Percentiles rank a stretch among this genome's conserved stretches.
Conservation (phyloP, 2,113 vertebrate genomes). For the Syngnathus scovelli region DNA sequence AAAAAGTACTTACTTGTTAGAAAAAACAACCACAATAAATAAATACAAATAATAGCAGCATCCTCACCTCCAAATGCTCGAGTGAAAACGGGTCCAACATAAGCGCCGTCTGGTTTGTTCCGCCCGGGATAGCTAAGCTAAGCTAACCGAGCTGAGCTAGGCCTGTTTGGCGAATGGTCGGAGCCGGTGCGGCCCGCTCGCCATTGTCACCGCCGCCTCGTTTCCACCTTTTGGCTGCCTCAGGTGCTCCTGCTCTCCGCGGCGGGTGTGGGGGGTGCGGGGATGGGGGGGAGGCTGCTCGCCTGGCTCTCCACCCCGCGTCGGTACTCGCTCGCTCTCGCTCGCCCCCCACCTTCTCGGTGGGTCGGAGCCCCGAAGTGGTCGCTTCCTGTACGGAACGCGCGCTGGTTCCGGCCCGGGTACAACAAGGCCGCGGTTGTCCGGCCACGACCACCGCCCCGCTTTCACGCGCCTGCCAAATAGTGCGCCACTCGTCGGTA, state of each 20-base stretch:
- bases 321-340: conserved; percentile 41
- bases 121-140: conserved; percentile 51
- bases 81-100: neutral
- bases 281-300: conserved; percentile 29
- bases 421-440: conserved; percentile 36
- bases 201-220: conserved; percentile 36
- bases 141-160: conserved; percentile 37
- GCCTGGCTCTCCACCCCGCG: conserved; percentile 54
- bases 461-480: conserved; percentile 11
- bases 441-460: conserved; percentile 8
- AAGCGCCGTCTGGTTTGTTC: conserved; percentile 49
- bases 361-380: conserved; percentile 63
- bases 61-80: conserved; percentile 32
- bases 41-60: neutral
- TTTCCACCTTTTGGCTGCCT: conserved; percentile 1
- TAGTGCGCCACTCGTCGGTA: conserved; percentile 1
- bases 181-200: conserved; percentile 61
- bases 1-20: neutral
- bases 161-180: conserved; percentile 64
- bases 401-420: conserved; percentile 68
- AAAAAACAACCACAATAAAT: too few species aligned
- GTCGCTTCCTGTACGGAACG: conserved; percentile 68
- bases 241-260: conserved; percentile 30
- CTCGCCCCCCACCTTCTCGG: conserved; percentile 45
- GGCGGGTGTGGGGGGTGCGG: neutral